Evolutionary conservation across 2,113 vertebrate species (phyloP).

Genomic region (Otocyon megalotis): DNA sequence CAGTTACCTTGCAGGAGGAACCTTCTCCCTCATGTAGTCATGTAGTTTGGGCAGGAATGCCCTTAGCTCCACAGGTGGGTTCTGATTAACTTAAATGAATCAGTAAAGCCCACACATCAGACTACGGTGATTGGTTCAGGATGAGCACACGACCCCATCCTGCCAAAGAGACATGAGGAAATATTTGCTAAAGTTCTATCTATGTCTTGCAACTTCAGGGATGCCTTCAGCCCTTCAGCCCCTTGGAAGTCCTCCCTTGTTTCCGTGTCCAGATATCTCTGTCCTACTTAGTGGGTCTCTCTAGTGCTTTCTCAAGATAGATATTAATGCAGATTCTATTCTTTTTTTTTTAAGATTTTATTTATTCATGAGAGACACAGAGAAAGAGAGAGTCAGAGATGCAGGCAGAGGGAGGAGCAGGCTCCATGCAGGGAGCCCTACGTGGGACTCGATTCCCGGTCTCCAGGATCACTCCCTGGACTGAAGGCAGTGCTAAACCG

Average conservation of each 20-base stretch:
- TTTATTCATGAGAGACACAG: no score
- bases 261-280: background rate
- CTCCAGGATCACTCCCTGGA: no score
- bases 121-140: background rate
- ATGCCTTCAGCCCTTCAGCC: background rate
- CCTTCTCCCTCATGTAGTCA: background rate
- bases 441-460: no score
- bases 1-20: background rate
- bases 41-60: background rate
- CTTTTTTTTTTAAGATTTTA: background rate
- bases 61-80: background rate
- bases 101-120: background rate
- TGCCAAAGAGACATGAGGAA: background rate
- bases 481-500: no score
- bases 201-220: background rate
- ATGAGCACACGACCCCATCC: background rate
- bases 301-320: background rate
- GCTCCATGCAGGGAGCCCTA: no score
- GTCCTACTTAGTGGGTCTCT: background rate
- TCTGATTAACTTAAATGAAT: background rate
- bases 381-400: no score
- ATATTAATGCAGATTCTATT: background rate
- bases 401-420: no score
- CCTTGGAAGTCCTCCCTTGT: background rate
- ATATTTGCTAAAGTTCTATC: background rate